A percentile compares a stretch with the other conserved stretches of the same genome.
Evolutionary conservation across 2,113 vertebrate genomes (phyloP).

Genomic region (Neoarius graeffei): DNA sequence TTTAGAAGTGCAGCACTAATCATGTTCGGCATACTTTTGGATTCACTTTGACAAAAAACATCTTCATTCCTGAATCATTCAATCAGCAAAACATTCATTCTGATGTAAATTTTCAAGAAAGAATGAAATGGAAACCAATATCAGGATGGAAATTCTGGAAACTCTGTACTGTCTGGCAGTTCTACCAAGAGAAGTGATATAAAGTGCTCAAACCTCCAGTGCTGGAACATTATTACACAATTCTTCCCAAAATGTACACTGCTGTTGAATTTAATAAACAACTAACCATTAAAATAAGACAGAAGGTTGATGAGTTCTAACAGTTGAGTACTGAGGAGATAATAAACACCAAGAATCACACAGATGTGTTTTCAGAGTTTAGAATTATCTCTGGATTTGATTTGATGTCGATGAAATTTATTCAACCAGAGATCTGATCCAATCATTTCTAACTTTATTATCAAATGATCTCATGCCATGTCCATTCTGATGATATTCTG

Average conservation of each 20-base stretch:
- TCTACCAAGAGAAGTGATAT: background rate
- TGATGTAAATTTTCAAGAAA: background rate
- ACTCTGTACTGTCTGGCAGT: background rate
- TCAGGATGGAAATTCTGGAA: background rate
- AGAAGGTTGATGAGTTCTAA: background rate
- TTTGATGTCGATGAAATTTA: no score
- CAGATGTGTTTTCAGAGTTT: background rate
- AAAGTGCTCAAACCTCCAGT: background rate
- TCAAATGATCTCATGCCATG: background rate
- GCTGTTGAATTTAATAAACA: no score
- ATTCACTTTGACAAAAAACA: background rate
- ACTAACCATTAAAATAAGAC: background rate
- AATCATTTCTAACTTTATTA: background rate
- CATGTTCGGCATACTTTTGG: slow-evolving; percentile 12
- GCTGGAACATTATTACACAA: background rate
- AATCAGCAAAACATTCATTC: background rate
- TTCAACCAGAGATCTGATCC: background rate
- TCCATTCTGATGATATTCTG: background rate
- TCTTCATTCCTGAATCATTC: background rate
- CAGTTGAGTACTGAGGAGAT: background rate
- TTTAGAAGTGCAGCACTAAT: slow-evolving; percentile 16
- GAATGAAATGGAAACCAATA: background rate
- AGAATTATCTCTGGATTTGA: background rate
- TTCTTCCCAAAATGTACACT: background rate
- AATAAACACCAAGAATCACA: background rate